Base-by-base conservation (phyloP, 2,797 vertebrate genomes). In the Phrynocephalus guinanensis region DNA sequence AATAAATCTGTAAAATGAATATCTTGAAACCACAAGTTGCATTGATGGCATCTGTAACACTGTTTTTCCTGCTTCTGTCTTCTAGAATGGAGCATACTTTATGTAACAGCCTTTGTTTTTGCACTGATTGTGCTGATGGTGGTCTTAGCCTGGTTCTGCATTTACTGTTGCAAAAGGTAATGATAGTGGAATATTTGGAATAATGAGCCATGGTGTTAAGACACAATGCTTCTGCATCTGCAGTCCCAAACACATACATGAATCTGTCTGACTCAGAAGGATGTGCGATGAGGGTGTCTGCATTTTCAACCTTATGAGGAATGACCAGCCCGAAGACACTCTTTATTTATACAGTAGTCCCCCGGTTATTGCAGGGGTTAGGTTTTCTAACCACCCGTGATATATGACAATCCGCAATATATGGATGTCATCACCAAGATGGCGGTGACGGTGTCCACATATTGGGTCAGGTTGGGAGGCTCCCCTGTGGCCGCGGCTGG, bases 101-200 rank as follows among this genome's bases (percentile, higher is more conserved):
- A 97, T 63, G 97, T 98, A 88, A 95, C 96, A 73, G 92, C 98
- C 20, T 96, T 96, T 94, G 94, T 95, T 91, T 96, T 98, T 80
- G 84, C 97, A 86, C 95, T 97, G 18, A 87, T 97, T 26, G 91
- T 97, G 91, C 82, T 97, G 77, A 82, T 97, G 22, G 95, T 97
- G 92, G 96, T 94, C 0, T 48, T 97, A 81, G 94, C 95, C 89
- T 99, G 98, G 98, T 95, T 97, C 90, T 97, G 97, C 88, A 87
- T 98, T 95, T 97, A 97, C 96, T 98, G 97, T 96, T 99, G 97
- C 95, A 98, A 94, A 96, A 98, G 98, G 98, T 99, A 96, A 10
- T 0, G 2, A 1, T 0, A 24, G 22, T 38, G 9, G 22, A 44
- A 20, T 70, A 18, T 82, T 82, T 38, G 26, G 63, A 70, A 66